Evolutionary conservation across 2,888 invertebrate species (phyloP).

Genomic region (Spilarctia lutea): DNA sequence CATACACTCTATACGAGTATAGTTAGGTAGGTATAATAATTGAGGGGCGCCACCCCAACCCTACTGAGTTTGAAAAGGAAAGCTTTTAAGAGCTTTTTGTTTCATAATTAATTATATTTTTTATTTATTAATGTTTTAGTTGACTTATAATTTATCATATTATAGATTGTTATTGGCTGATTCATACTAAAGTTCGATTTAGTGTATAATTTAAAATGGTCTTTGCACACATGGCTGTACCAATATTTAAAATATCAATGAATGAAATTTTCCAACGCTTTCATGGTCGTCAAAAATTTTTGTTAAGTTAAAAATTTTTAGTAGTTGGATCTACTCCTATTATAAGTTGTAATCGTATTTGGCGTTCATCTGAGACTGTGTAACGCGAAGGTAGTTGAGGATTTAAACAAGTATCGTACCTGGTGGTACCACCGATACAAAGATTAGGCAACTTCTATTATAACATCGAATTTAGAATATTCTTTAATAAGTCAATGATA

Average conservation of each 20-base stretch:
- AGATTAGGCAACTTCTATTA: not conserved
- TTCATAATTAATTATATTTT: constrained; percentile 83
- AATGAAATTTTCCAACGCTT: not conserved
- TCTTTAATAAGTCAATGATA: not conserved
- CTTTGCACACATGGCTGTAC: not conserved
- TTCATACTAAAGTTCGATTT: not conserved
- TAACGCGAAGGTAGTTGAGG: not conserved
- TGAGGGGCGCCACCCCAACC: constrained; percentile 82
- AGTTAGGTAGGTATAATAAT: constrained; percentile 76
- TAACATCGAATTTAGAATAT: not conserved
- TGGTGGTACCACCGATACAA: not conserved
- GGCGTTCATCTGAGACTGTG: not conserved
- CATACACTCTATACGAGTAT: constrained; percentile 73
- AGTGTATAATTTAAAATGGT: not conserved
- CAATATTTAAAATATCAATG: not conserved
- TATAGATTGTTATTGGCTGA: not conserved
- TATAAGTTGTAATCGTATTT: not conserved
- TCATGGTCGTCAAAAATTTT: not conserved
- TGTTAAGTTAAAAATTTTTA: not conserved
- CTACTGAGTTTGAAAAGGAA: constrained; percentile 79
- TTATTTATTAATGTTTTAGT: constrained; percentile 70
- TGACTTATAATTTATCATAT: constrained; percentile 35
- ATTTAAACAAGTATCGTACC: not conserved
- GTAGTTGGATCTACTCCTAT: not conserved
- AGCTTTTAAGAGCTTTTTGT: constrained; percentile 86